Evolutionary conservation across 2,888 invertebrate species (phyloP), one percentile per base, ranked within the genome.

Genomic region (Julus scanicus): DNA sequence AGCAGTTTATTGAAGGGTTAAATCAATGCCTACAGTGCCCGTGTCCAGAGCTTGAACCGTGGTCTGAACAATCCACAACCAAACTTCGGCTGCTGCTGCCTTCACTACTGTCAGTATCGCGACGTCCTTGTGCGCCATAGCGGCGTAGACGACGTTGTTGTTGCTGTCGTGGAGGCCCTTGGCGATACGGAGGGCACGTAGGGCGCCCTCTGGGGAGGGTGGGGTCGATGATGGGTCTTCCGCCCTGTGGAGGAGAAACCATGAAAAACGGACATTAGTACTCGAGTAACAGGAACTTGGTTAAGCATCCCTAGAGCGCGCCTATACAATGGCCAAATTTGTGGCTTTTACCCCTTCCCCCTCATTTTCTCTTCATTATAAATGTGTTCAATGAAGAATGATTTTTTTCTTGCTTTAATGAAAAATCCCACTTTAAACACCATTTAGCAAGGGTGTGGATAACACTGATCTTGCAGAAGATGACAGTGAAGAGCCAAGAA

Each of bases 131-230:
- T 53, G 39, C 86, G 86, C 86, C 86, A 86, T 86, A 86, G 57
- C 86, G 86, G 86, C 86, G 86, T 53, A 86, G 86, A 53, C 86
- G 86, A 49, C 86, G 86, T 29, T 49, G 71, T 71, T 71, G 71
- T 71, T 71, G 71, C 71, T 71, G 86, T 53, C 86, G 86, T 17
- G 49, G 86, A 29, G 86, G 86, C 11, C 39, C 86, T 49, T 86
- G 86, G 86, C 86, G 86, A 86, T 29, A 86, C n/a, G 53, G 86
- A 86, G 53, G 37, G 86, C 17, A 86, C 53, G 49, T 86, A 86
- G 48, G 11, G 44, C 29, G 86, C 17, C 48, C 86, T 86, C 53
- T 44, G 86, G 86, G 86, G 86, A 39, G 48, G 40, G n/a, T 71
- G 71, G 71, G 71, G 71, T 71, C 71, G 71, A 71, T 71, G 71